A percentile compares a stretch with the other conserved stretches of the same genome.
phyloP scores from a whole-genome alignment of 2,797 vertebrate species.

The Protonibea diacanthus region DNA sequence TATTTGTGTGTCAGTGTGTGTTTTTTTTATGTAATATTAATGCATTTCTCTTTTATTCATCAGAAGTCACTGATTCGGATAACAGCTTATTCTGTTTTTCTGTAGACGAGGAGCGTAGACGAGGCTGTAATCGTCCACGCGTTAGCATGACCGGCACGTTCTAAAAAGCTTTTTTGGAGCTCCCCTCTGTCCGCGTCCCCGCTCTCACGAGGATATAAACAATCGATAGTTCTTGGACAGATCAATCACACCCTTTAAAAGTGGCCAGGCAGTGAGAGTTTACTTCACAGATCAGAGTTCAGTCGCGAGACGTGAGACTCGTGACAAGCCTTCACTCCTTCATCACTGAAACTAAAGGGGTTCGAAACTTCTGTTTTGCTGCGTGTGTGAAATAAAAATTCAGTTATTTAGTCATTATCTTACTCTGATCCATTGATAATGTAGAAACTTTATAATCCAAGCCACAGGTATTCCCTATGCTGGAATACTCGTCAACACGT shows the following conservation, averaged over 20 bases:
- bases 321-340: not conserved
- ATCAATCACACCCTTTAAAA: not conserved
- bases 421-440: not conserved
- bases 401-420: not conserved
- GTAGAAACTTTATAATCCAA: no score
- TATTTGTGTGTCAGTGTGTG: not conserved
- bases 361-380: not conserved
- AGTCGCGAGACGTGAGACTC: not conserved
- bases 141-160: not conserved
- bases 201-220: not conserved
- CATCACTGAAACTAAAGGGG: no score
- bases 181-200: not conserved
- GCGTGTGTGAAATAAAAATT: no score
- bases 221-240: constrained; percentile 9
- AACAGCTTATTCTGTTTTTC: not conserved
- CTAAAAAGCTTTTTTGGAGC: not conserved
- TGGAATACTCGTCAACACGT: no score
- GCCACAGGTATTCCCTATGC: no score
- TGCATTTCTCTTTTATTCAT: not conserved
- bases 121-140: not conserved
- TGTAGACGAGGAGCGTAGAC: not conserved
- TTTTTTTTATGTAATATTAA: not conserved
- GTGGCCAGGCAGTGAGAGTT: not conserved
- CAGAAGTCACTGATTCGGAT: not conserved
- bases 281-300: constrained; percentile 10